Conservation (phyloP, 2,113 vertebrate species). For the Vidua macroura region DNA sequence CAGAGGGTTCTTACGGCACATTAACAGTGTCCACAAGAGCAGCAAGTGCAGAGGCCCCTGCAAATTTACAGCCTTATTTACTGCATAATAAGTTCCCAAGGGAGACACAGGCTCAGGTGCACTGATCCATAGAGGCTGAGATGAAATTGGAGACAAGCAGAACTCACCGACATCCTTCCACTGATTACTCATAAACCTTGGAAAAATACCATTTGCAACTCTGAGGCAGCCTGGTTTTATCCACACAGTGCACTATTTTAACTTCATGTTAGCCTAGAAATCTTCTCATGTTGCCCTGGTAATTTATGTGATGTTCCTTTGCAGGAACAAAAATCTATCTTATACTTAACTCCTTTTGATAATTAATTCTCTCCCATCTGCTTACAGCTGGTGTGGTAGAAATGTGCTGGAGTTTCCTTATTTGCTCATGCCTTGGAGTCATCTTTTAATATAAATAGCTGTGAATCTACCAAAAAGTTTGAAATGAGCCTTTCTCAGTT, state of each 20-base stretch:
- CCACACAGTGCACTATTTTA: not conserved
- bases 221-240: not conserved
- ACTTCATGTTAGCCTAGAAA: conserved; percentile 11
- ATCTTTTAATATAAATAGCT: conserved; percentile 16
- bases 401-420: conserved; percentile 1
- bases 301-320: conserved; percentile 39
- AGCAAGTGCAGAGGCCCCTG: not conserved
- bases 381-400: conserved; percentile 13
- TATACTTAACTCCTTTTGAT: conserved; percentile 23
- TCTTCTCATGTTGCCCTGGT: not conserved
- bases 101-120: not conserved
- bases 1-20: not conserved
- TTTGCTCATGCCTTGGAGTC: conserved; percentile 33
- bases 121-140: not conserved
- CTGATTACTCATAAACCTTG: conserved; percentile 7
- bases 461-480: not conserved
- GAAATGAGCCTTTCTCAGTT: not conserved
- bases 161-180: not conserved
- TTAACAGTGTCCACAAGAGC: not conserved
- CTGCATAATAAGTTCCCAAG: conserved; percentile 22
- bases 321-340: conserved; percentile 29
- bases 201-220: not conserved
- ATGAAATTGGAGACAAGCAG: not conserved
- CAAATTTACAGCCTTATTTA: conserved; percentile 46
- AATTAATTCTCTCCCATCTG: conserved; percentile 47